Evolutionary conservation across 2,113 vertebrate species (phyloP).

Genomic region (Paedocypris sp.): DNA sequence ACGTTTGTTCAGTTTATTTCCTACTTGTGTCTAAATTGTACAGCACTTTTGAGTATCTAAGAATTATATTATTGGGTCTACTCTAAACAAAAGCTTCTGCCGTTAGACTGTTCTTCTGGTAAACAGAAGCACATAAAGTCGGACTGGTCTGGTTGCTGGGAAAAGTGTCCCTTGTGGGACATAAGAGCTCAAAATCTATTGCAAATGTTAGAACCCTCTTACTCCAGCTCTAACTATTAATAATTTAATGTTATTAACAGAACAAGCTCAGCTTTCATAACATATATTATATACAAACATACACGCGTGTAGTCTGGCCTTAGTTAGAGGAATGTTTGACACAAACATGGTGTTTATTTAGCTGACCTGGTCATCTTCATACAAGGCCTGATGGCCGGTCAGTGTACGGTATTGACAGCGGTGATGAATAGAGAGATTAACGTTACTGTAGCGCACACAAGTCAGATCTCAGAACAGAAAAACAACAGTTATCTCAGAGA

Average conservation of each 20-base stretch:
- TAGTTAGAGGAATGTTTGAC: no score
- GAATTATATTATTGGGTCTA: not conserved
- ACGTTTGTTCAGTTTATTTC: no score
- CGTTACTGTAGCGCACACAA: not conserved
- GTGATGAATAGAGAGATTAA: constrained; percentile 25
- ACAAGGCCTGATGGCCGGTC: not conserved
- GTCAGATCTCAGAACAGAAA: not conserved
- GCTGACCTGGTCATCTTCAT: constrained; percentile 4
- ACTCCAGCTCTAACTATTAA: not conserved
- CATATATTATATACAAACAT: not conserved
- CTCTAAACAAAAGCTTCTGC: not conserved
- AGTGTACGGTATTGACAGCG: constrained; percentile 3
- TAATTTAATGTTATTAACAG: not conserved
- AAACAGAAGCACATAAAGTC: not conserved
- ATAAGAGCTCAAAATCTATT: constrained; percentile 10
- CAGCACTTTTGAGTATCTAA: no score
- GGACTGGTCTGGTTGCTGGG: not conserved
- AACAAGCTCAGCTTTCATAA: not conserved
- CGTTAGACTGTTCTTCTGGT: not conserved
- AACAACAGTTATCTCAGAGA: not conserved
- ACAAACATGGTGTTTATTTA: constrained; percentile 2
- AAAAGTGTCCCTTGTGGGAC: not conserved
- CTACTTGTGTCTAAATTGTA: no score
- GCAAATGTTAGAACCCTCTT: not conserved
- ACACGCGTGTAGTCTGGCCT: no score